Evolutionary conservation across 2,797 vertebrate genomes (phyloP).

Genomic region (Halcyon leucocephala): DNA sequence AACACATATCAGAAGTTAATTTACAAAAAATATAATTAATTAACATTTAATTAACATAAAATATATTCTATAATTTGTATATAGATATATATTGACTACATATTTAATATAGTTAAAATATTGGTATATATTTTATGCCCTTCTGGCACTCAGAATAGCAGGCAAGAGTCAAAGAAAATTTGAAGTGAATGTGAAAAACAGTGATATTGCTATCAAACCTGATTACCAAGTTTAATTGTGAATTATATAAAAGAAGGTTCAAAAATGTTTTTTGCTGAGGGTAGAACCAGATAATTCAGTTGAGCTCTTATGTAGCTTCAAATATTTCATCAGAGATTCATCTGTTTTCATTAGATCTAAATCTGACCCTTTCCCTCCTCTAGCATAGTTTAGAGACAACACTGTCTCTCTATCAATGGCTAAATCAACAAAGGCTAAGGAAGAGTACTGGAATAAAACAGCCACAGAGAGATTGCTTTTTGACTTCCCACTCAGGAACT

Average conservation of each 20-base stretch:
- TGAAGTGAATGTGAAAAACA: neutral
- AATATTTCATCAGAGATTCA: neutral
- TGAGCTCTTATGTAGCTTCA: neutral
- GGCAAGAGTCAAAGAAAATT: neutral
- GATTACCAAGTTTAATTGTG: neutral
- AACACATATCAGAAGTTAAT: neutral
- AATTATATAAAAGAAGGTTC: neutral
- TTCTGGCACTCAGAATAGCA: neutral
- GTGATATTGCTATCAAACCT: neutral
- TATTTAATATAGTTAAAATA: too few species aligned
- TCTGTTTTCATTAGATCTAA: neutral
- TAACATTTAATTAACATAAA: too few species aligned
- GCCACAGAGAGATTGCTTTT: neutral
- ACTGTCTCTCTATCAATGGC: accelerated
- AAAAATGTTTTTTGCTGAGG: neutral
- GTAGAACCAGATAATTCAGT: neutral
- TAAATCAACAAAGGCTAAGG: neutral
- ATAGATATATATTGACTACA: too few species aligned
- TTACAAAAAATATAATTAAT: neutral
- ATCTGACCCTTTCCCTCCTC: neutral
- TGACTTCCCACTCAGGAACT: neutral
- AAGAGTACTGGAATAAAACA: neutral
- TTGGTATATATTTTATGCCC: neutral
- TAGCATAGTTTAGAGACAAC: neutral
- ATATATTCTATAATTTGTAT: too few species aligned